A percentile compares a stretch with the other conserved stretches of the same genome.
phyloP scores from a whole-genome alignment of 2,888 invertebrate genomes.

The Drosophila monieri region DNA sequence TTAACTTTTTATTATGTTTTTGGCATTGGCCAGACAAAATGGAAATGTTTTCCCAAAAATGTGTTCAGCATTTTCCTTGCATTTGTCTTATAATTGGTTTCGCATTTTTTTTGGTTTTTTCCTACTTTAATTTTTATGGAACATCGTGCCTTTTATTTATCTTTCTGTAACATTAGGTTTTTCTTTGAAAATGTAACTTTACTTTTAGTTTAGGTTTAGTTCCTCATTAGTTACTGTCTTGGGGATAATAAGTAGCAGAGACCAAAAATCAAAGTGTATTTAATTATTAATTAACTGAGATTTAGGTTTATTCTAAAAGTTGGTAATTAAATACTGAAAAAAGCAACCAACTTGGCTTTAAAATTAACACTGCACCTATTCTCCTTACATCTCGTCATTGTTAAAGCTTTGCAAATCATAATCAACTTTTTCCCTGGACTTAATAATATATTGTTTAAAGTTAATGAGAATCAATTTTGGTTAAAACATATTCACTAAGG shows the following conservation, averaged over 20 bases:
- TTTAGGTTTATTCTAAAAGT: constrained; percentile 22
- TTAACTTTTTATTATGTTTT: constrained; percentile 48
- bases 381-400: background rate
- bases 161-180: constrained; percentile 51
- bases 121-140: constrained; percentile 61
- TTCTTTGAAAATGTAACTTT: constrained; percentile 62
- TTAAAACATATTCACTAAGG: constrained; percentile 68
- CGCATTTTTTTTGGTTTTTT: constrained; percentile 54
- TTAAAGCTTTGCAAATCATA: constrained; percentile 61
- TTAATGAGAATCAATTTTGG: constrained; percentile 50
- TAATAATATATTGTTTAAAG: constrained; percentile 44
- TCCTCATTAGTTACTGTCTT: constrained; percentile 34
- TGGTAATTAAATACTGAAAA: constrained; percentile 31
- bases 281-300: constrained; percentile 35
- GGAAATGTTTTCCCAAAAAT: constrained; percentile 57
- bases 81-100: constrained; percentile 60
- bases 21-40: constrained; percentile 71
- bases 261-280: constrained; percentile 17
- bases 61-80: constrained; percentile 68
- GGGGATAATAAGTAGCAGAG: constrained; percentile 19
- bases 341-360: constrained; percentile 33
- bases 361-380: background rate
- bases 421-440: constrained; percentile 25
- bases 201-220: constrained; percentile 45
- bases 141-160: constrained; percentile 66